phyloP scores from a whole-genome alignment of 1,140 invertebrate genomes.

The Calephelis virginiensis region DNA sequence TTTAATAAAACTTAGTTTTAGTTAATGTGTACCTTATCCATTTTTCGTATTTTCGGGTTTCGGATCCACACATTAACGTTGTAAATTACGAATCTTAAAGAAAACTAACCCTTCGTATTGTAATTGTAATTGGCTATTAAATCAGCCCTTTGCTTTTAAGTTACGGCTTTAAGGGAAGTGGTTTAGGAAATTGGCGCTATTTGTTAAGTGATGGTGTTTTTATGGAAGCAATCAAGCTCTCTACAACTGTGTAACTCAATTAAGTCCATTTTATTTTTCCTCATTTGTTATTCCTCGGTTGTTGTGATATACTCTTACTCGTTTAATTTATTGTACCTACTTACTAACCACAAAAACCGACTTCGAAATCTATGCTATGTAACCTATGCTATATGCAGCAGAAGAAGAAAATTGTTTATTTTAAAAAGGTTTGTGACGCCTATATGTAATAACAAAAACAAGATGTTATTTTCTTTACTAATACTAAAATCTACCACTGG shows the following conservation, averaged over 20 bases:
- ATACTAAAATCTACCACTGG: too few species aligned
- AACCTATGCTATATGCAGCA: too few species aligned
- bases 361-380: too few species aligned
- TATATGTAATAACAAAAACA: too few species aligned
- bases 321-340: too few species aligned
- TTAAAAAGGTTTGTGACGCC: too few species aligned
- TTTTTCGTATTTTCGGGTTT: slow-evolving; percentile 12
- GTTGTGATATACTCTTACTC: background rate
- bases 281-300: background rate
- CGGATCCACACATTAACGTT: slow-evolving; percentile 27
- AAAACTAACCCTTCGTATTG: slow-evolving; percentile 28
- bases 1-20: too few species aligned
- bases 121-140: slow-evolving; percentile 42
- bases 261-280: background rate
- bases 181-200: slow-evolving; percentile 40
- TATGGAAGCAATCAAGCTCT: background rate
- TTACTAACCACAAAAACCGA: too few species aligned
- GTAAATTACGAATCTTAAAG: slow-evolving; percentile 31
- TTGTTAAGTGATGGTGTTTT: slow-evolving; percentile 30
- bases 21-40: slow-evolving; percentile 1
- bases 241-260: slow-evolving; percentile 6
- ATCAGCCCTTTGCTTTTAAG: slow-evolving; percentile 15
- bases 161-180: slow-evolving; percentile 28
- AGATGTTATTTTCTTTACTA: too few species aligned
- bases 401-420: too few species aligned